phyloP scores from a whole-genome alignment of 2,113 vertebrate genomes.

The Apodemus sylvaticus region DNA sequence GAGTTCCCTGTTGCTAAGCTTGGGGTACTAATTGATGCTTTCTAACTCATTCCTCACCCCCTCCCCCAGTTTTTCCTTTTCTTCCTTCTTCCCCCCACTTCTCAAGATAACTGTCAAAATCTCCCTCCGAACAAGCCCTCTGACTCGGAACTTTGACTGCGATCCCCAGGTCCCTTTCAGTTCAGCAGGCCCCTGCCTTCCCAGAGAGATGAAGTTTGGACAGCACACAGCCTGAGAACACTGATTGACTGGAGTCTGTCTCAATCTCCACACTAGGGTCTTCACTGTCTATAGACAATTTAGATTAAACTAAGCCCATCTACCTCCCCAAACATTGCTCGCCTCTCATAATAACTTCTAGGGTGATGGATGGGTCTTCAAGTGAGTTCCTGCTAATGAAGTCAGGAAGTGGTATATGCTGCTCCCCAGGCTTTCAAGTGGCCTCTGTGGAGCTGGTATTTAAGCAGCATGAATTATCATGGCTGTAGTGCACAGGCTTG shows the following conservation, averaged over 20 bases:
- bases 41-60: constrained; percentile 81
- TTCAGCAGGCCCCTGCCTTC: not conserved
- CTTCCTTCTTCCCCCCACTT: not conserved
- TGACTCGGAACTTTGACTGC: not conserved
- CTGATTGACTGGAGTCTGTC: too few relatives aligned
- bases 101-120: constrained; percentile 75
- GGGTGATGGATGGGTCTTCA: not conserved
- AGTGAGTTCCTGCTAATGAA: not conserved
- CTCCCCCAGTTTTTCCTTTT: rapidly evolving
- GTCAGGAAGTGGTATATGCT: not conserved
- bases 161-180: not conserved
- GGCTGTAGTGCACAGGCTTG: too few relatives aligned
- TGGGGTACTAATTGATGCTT: constrained; percentile 88
- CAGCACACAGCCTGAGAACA: not conserved
- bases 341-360: not conserved
- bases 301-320: too few relatives aligned
- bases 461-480: not conserved
- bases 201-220: not conserved
- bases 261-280: not conserved
- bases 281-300: not conserved
- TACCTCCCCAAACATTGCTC: not conserved
- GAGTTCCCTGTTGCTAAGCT: constrained; percentile 86
- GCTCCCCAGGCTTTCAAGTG: too few relatives aligned
- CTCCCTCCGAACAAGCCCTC: not conserved
- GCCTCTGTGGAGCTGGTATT: not conserved